These are phyloP conservation scores for Metopolophium dirhodum DNA, from an alignment of 1,140 invertebrate species.

Conservation along the genomic window DNA sequence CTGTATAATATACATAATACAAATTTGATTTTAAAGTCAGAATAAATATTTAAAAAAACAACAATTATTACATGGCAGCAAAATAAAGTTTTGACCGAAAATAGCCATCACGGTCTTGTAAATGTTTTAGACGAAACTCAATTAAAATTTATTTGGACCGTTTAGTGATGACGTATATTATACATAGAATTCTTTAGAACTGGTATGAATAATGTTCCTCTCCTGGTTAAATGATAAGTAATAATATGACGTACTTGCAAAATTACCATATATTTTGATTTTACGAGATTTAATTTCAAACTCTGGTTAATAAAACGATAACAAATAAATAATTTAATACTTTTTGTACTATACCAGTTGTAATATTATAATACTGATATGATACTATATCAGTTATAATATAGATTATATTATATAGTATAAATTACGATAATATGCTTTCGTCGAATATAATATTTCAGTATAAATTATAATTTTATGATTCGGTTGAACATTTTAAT, in stretches of 20 bases:
- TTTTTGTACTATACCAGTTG: neutral
- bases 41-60: neutral
- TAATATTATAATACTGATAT: no score
- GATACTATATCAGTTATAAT: neutral
- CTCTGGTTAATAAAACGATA: neutral
- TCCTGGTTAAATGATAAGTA: neutral
- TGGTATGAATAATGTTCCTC: neutral
- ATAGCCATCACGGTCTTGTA: neutral
- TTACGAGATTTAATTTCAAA: neutral
- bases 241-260: neutral
- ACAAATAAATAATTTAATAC: neutral
- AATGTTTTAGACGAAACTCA: neutral
- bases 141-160: neutral
- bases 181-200: neutral
- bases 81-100: neutral
- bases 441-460: neutral
- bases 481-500: neutral
- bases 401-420: neutral
- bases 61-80: neutral
- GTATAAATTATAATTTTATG: neutral
- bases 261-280: neutral
- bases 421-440: neutral
- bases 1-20: neutral
- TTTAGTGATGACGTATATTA: neutral
- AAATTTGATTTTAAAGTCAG: neutral